A percentile compares a stretch with the other conserved stretches of the same genome.
Conservation (phyloP, 2,888 invertebrate genomes). For the Acanthosoma haemorrhoidale region DNA sequence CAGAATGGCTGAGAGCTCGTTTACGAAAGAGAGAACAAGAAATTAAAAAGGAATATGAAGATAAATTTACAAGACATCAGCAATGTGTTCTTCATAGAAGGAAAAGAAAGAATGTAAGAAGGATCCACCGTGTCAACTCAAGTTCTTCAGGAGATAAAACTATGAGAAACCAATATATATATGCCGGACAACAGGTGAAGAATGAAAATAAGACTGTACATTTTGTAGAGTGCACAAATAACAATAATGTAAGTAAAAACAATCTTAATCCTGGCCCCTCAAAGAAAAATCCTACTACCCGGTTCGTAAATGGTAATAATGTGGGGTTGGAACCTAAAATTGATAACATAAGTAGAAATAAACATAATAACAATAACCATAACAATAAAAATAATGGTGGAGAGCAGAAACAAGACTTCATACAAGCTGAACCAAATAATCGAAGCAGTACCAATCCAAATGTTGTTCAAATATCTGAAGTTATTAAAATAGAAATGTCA, state of each 20-base stretch:
- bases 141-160: slow-evolving; percentile 18
- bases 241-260: slow-evolving; percentile 14
- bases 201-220: neutral
- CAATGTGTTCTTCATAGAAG: slow-evolving; percentile 29
- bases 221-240: neutral
- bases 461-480: slow-evolving; percentile 35
- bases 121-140: slow-evolving; percentile 8
- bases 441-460: neutral
- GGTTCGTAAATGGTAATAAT: slow-evolving; percentile 22
- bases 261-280: neutral
- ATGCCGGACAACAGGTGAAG: neutral
- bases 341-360: slow-evolving; percentile 13
- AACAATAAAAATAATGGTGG: neutral
- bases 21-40: slow-evolving; percentile 47
- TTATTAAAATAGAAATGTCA: slow-evolving; percentile 38
- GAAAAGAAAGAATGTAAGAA: slow-evolving; percentile 22
- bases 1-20: slow-evolving; percentile 49
- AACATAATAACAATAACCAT: neutral
- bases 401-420: neutral
- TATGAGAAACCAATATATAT: neutral
- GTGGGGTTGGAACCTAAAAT: slow-evolving; percentile 20
- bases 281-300: neutral
- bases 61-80: slow-evolving; percentile 31
- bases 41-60: slow-evolving; percentile 41
- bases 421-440: neutral